phyloP scores from a whole-genome alignment of 92 coral and sea anemone species.

The Porites cylindrica region DNA sequence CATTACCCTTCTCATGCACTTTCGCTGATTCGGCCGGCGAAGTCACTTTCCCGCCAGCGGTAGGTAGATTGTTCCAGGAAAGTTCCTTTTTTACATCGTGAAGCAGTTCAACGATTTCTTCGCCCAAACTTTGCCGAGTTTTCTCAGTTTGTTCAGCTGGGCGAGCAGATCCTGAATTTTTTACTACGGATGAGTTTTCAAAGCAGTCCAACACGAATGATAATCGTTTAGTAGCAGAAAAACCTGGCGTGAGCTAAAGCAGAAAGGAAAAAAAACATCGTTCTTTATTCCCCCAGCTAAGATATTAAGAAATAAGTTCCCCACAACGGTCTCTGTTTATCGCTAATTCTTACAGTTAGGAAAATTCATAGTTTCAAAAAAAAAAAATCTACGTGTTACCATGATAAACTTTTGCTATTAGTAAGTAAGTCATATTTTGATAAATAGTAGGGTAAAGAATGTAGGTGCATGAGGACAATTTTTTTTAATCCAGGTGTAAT shows the following conservation, averaged over 20 bases:
- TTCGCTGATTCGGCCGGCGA: neutral
- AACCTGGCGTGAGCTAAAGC: conserved; percentile 16
- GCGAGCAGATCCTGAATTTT: neutral
- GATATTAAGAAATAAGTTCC: neutral
- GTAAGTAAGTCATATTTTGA: too few species aligned
- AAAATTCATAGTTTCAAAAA: too few species aligned
- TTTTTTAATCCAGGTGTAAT: too few species aligned
- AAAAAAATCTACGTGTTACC: too few species aligned
- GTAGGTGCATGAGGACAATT: too few species aligned
- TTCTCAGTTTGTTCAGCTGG: conserved; percentile 11
- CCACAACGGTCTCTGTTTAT: too few species aligned
- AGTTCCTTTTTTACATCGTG: neutral
- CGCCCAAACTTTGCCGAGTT: neutral
- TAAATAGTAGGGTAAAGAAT: too few species aligned
- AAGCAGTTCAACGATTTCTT: conserved; percentile 10
- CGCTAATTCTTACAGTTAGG: too few species aligned
- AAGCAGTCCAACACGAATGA: conserved; percentile 22
- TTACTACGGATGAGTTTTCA: conserved; percentile 1
- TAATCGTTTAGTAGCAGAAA: conserved; percentile 13
- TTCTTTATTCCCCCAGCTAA: neutral
- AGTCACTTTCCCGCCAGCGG: neutral
- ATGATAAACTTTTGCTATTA: too few species aligned
- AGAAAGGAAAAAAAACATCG: neutral
- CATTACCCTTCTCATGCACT: neutral
- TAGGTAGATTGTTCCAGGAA: neutral